phyloP scores from a whole-genome alignment of 1,140 invertebrate genomes.

The Brachionus plicatilis region DNA sequence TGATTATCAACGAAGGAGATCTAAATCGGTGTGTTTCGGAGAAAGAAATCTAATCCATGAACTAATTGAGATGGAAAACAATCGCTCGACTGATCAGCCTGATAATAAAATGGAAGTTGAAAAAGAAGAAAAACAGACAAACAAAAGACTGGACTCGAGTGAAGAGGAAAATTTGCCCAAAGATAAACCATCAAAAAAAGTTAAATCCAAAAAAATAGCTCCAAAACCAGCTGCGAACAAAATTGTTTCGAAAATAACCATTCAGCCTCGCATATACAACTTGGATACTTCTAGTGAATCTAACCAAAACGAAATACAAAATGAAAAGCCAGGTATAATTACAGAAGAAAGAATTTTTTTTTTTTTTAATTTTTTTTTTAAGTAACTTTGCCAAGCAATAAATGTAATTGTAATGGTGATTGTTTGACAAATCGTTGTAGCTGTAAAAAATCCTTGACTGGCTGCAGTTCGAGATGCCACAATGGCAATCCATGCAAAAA shows the following conservation, averaged over 20 bases:
- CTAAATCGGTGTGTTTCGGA: conserved; percentile 14
- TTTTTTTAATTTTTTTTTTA: background rate
- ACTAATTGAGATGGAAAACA: conserved; percentile 3
- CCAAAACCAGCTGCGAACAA: background rate
- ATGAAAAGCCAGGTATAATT: background rate
- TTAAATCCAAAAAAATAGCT: background rate
- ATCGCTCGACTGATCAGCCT: background rate
- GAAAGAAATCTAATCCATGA: conserved; percentile 22
- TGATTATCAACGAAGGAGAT: conserved; percentile 9
- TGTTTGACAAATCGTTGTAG: conserved; percentile 20
- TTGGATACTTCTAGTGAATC: background rate
- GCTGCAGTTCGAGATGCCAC: conserved; percentile 4
- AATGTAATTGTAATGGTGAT: background rate
- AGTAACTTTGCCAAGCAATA: background rate
- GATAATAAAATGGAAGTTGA: background rate
- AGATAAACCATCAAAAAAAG: background rate
- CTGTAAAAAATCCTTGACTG: background rate
- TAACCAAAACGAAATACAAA: background rate
- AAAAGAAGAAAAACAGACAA: background rate
- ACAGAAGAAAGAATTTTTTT: background rate
- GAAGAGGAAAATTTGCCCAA: background rate
- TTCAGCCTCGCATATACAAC: background rate
- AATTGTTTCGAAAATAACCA: background rate
- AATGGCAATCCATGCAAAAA: conserved; percentile 34
- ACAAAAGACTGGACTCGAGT: background rate